These are phyloP conservation scores for Reinhardtius hippoglossoides DNA, from an alignment of 2,113 vertebrate genomes.

Conservation along the genomic window DNA sequence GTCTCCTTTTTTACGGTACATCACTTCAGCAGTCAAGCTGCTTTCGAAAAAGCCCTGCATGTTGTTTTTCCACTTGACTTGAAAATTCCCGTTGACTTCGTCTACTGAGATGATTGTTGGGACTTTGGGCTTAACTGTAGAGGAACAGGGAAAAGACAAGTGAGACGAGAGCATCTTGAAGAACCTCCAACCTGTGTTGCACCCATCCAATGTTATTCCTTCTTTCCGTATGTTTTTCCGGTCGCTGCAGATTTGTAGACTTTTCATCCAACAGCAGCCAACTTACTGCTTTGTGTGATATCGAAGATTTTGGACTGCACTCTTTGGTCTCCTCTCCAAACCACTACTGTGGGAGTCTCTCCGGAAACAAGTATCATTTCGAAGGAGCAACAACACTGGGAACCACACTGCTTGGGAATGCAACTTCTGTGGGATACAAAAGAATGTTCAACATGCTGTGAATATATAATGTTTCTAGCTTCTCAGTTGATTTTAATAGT, in stretches of 20 bases:
- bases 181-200: not conserved
- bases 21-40: constrained; percentile 13
- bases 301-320: not conserved
- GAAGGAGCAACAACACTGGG: constrained; percentile 54
- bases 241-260: not conserved
- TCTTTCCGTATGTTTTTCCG: not conserved
- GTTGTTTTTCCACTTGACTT: constrained; percentile 55
- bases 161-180: not conserved
- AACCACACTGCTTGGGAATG: not conserved
- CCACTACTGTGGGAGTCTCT: not conserved
- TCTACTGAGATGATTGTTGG: constrained; percentile 55
- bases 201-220: not conserved
- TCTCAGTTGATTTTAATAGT: not conserved
- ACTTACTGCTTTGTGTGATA: constrained; percentile 44
- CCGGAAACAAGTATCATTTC: accelerated
- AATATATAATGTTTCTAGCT: not conserved
- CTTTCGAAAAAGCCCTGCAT: accelerated
- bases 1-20: constrained; percentile 59
- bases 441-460: not conserved
- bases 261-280: not conserved
- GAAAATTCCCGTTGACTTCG: constrained; percentile 37
- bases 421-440: constrained; percentile 34
- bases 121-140: constrained; percentile 72
- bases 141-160: not conserved
- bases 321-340: constrained; percentile 12